Base-by-base conservation (phyloP, 2,113 vertebrate genomes). In the Ochotona curzoniae region DNA sequence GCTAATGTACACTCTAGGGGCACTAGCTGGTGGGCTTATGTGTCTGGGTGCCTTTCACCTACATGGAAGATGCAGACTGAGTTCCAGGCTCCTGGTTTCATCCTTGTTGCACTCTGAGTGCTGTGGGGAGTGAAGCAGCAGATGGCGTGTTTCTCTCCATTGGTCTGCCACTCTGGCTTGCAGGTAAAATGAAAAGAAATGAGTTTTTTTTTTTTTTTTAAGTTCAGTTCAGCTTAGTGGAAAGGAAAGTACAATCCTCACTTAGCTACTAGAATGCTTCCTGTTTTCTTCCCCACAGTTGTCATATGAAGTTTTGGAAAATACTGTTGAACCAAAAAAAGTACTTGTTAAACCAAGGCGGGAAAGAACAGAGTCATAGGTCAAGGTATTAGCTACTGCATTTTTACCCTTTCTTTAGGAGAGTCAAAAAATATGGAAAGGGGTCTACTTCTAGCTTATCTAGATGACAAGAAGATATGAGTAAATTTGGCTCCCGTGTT, bases 381-480 rank as follows among this genome's bases (percentile, higher is more conserved):
- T 85, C 71, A 63, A 49, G 30, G 32, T 23, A 20, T 92, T 66
- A 92, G 49, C 75, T 35, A 63, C n/a, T 84, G 15, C 38, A 64
- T 93, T 93, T 94, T 80, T 1, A 93, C 81, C 23, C n/a, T 93
- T 87, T 67, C 54, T 93, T 92, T 90, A 90, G 35, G 21, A 95
- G 47, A 94, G 64, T 7, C n/a, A 94, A 87, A 49, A 82, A 76
- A 87, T 61, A 82, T 44, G 79, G 60, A 95, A 92, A 78, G 70
- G 80, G 73, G 81, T 26, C 9, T 82, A 89, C 64, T 78, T 92
- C 51, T 70, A 89, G 57, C 61, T 11, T 82, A 69, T 83, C 61
- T 87, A 88, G 60, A 83, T 83, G n/a, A 92, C 76, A 32, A 83
- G 28, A 47, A 81, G 32, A 76, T 83, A 25, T 51, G 20, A 92